Base-by-base conservation (phyloP, 2,113 vertebrate genomes). In the Coturnix japonica region DNA sequence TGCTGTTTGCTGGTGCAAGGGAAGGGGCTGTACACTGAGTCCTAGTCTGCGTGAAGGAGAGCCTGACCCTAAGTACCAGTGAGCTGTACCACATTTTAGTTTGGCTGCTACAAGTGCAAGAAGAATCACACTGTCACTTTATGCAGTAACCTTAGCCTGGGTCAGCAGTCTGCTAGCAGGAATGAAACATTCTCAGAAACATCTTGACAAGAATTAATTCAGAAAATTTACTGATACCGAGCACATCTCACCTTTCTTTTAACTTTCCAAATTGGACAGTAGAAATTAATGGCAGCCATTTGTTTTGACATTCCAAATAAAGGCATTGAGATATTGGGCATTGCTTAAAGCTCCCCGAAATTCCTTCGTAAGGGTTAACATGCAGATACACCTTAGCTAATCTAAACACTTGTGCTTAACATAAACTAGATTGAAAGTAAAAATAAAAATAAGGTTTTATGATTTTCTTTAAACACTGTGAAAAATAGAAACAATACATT, bases 31-130 rank as follows among this genome's bases (percentile, higher is more conserved):
- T 41, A 7, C 2, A 1, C 11, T 14, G 18, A 3, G 1, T 81
- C 90, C 37, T 70, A 75, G 53, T 25, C 41, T 57, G 75, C 4
- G 2, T 89, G 85, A 92, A 93, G 87, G 77, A 85, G 59, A 92
- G 28, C 51, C 73, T 65, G 57, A 82, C 69, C 22, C 51, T 47
- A 66, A 57, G 47, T 56, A 83, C 18, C 4, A 7, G 65, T 8
- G 23, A 81, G 31, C 31, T 78, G 75, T 26, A 44, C 49, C 75
- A 64, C 46, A 41, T 41, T 66, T 85, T 59, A 82, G 30, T 59
- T 53, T 67, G 63, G 33, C 49, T 80, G 54, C 41, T 51, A 20
- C 30, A 37, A 59, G 31, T 13, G 3, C 57, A 66, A 60, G 35
- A 35, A 44, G 71, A 81, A 64, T 41, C 41, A 53, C 65, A 20